Evolutionary conservation across 2,113 vertebrate species (phyloP).

Genomic region (Columba livia): DNA sequence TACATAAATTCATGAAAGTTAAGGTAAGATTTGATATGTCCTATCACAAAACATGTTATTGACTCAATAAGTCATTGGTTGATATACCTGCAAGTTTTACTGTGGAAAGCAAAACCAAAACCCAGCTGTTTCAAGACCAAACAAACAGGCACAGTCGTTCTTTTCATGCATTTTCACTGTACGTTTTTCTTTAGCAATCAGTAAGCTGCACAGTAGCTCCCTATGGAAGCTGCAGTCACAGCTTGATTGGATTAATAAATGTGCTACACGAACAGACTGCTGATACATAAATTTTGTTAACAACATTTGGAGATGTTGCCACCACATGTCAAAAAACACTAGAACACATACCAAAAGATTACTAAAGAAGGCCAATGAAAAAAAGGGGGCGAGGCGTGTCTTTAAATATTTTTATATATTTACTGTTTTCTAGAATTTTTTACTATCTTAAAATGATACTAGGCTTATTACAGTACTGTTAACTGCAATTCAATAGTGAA

Average conservation of each 20-base stretch:
- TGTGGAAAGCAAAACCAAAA: neutral
- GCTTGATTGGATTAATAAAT: neutral
- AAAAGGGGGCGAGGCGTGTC: fast-evolving
- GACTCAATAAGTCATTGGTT: neutral
- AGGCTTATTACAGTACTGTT: neutral
- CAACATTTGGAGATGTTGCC: neutral
- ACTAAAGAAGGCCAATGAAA: neutral
- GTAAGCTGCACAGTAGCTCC: neutral
- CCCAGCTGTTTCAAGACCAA: neutral
- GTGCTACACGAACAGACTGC: neutral
- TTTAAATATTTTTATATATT: neutral
- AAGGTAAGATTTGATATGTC: fast-evolving
- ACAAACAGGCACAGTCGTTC: neutral
- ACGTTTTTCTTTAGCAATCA: fast-evolving
- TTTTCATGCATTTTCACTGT: neutral
- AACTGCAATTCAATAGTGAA: neutral
- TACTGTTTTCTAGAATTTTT: neutral
- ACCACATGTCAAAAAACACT: neutral
- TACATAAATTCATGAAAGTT: neutral
- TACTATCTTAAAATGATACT: neutral
- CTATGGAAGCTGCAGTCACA: neutral
- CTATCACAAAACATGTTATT: neutral
- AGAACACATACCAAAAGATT: neutral
- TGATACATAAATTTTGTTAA: neutral
- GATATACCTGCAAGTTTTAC: neutral